Conservation (phyloP, 2,113 vertebrate species). For the Silurus glanis region DNA sequence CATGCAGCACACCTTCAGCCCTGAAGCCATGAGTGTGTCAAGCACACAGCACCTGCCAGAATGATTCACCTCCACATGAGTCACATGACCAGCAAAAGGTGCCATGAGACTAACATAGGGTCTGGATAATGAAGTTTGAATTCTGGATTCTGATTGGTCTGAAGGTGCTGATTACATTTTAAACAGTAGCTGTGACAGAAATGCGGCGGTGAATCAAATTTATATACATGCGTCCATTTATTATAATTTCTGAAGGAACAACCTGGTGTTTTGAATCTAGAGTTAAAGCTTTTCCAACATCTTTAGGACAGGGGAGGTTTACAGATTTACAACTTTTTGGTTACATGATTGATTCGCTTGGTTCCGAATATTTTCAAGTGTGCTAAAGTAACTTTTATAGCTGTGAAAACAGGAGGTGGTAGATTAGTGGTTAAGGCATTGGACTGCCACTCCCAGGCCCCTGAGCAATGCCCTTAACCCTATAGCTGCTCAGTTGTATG, state of each 20-base stretch:
- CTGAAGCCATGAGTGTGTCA: not conserved
- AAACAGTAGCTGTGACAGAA: not conserved
- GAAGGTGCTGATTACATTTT: not conserved
- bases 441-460: no score
- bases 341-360: not conserved
- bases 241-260: not conserved
- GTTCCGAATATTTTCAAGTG: not conserved
- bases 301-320: not conserved
- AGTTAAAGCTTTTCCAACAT: not conserved
- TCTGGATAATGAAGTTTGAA: not conserved
- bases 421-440: no score
- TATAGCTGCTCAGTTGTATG: no score
- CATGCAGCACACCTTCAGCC: constrained; percentile 21
- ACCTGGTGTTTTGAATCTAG: not conserved
- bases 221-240: not conserved
- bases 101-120: not conserved
- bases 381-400: not conserved
- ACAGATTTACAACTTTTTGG: not conserved
- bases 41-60: constrained; percentile 7
- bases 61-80: not conserved
- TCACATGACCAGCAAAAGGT: not conserved
- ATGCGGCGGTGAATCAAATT: not conserved
- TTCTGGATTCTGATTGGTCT: not conserved
- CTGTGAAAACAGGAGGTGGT: not conserved
- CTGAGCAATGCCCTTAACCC: no score